These are phyloP conservation scores for Bolborhynchus lineola DNA, from an alignment of 2,113 vertebrate genomes.

Conservation along the genomic window DNA sequence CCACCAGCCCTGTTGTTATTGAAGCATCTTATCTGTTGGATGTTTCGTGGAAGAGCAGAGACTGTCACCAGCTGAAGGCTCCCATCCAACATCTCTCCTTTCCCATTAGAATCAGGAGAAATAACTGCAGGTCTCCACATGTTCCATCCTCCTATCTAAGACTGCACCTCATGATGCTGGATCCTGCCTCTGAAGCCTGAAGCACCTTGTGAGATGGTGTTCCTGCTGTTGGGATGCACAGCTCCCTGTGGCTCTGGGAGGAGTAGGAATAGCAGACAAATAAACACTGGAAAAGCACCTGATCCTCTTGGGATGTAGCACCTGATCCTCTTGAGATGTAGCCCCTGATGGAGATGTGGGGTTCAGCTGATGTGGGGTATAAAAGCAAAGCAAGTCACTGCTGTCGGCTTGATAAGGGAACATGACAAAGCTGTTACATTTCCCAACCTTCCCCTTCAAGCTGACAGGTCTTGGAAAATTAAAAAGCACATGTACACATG, in stretches of 20 bases:
- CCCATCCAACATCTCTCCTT: neutral
- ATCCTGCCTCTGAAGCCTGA: neutral
- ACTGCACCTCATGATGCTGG: fast-evolving
- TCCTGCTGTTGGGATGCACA: neutral
- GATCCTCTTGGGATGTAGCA: neutral
- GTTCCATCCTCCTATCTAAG: neutral
- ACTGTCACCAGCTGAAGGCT: neutral
- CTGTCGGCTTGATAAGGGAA: neutral
- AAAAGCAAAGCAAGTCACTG: neutral
- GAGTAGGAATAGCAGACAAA: neutral
- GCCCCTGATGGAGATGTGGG: neutral
- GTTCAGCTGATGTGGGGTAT: neutral
- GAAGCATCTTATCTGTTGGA: neutral
- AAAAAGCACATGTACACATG: neutral
- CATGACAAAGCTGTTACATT: neutral
- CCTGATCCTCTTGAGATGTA: neutral
- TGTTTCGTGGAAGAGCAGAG: neutral
- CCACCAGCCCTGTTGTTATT: neutral
- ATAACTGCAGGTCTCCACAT: neutral
- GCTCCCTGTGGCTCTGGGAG: neutral
- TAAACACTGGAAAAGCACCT: neutral
- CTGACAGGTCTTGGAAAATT: neutral
- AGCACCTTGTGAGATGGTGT: neutral
- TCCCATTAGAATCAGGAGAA: neutral
- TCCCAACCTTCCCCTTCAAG: neutral